phyloP scores from a whole-genome alignment of 64 coral and sea anemone species.

The Actinia tenebrosa region DNA sequence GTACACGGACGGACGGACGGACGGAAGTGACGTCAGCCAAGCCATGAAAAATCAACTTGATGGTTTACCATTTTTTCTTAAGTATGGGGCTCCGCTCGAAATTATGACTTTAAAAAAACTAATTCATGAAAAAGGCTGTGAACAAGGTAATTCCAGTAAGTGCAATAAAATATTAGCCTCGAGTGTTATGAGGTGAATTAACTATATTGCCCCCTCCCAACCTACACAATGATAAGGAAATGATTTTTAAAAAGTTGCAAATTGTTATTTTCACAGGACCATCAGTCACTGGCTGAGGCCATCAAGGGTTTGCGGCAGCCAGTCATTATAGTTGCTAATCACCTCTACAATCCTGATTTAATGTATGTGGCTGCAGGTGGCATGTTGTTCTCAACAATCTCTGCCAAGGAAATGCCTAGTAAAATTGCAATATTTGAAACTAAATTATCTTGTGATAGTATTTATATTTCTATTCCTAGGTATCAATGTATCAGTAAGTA shows the following conservation, averaged over 20 bases:
- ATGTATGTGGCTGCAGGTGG: constrained; percentile 24
- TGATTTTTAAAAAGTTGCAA: neutral
- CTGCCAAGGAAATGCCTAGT: no score
- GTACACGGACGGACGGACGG: no score
- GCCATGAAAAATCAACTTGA: no score
- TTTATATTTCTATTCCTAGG: no score
- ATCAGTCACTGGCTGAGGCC: neutral
- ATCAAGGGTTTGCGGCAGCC: neutral
- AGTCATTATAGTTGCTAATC: neutral
- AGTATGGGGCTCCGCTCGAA: no score
- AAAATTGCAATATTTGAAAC: no score
- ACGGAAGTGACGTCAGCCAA: no score
- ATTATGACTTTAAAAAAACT: no score
- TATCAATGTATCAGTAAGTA: no score
- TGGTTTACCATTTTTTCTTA: no score
- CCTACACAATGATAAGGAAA: neutral
- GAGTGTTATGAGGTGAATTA: neutral
- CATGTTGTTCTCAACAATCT: no score
- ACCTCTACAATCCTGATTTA: constrained; percentile 4
- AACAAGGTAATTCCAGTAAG: neutral
- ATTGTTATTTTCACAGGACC: neutral
- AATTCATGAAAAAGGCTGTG: neutral
- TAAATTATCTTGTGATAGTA: no score
- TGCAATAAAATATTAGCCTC: neutral
- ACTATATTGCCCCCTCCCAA: neutral